Evolutionary conservation across 92 coral and sea anemone species (phyloP).

Genomic region (Palythoa grandiflora): DNA sequence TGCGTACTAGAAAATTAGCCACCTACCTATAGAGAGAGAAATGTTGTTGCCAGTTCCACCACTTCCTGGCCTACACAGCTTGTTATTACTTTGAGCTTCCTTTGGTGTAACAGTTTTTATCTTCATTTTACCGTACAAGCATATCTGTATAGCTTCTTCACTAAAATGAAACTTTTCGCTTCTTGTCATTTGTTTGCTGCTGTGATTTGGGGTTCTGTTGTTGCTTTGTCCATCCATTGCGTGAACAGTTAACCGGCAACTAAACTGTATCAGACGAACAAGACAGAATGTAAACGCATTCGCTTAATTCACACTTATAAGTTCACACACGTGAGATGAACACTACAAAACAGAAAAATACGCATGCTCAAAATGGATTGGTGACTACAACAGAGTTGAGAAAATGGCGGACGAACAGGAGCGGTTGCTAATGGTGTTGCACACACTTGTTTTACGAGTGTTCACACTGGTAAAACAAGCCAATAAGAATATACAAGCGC

Average conservation of each 20-base stretch:
- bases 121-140: constrained; percentile 32
- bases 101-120: neutral
- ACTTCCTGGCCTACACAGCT: neutral
- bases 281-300: no score
- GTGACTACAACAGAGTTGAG: no score
- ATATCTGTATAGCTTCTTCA: constrained; percentile 20
- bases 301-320: no score
- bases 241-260: neutral
- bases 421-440: no score
- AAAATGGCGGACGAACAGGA: no score
- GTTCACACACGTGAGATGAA: no score
- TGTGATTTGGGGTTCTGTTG: neutral
- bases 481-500: no score
- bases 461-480: no score
- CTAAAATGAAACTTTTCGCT: neutral
- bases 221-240: constrained; percentile 1
- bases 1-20: neutral
- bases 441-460: no score
- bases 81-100: neutral
- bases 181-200: neutral
- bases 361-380: no score
- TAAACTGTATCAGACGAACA: neutral
- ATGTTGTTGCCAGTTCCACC: neutral
- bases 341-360: no score
- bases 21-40: neutral